phyloP scores from a whole-genome alignment of 2,113 vertebrate species.

The Hymenochirus boettgeri region DNA sequence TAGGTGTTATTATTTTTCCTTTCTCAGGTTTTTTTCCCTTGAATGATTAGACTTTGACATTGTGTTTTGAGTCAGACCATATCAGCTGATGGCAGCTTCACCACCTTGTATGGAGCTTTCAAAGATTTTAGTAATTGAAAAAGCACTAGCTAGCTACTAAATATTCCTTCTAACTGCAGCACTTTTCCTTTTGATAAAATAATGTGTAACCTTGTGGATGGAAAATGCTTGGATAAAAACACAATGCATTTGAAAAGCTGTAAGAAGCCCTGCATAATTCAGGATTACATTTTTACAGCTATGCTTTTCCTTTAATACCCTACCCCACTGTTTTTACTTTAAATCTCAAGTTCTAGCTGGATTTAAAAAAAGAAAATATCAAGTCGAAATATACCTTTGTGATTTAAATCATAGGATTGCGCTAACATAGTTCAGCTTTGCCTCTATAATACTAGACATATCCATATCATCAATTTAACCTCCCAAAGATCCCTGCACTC shows the following conservation, averaged over 20 bases:
- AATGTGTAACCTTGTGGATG: constrained; percentile 14
- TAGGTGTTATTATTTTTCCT: constrained; percentile 24
- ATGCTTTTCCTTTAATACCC: constrained; percentile 6
- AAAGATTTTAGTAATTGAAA: constrained; percentile 37
- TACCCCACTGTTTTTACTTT: not conserved
- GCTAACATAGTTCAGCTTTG: too few species aligned
- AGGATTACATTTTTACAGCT: constrained; percentile 5
- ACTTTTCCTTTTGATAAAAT: constrained; percentile 26
- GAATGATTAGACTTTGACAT: constrained; percentile 36
- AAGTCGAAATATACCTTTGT: not conserved
- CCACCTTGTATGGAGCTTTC: constrained; percentile 30
- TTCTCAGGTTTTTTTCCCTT: constrained; percentile 22
- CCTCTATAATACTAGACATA: too few species aligned
- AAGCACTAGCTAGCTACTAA: constrained; percentile 22
- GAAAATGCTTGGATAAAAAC: constrained; percentile 10
- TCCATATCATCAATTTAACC: too few species aligned
- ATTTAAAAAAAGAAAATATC: not conserved
- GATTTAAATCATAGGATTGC: not conserved
- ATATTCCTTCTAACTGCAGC: constrained; percentile 20
- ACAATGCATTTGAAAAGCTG: constrained; percentile 4
- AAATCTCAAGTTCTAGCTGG: not conserved
- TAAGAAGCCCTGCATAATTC: constrained; percentile 14
- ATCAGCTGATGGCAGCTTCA: constrained; percentile 34
- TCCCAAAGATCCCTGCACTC: too few species aligned
- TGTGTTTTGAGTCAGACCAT: constrained; percentile 38